Evolutionary conservation across 2,797 vertebrate species (phyloP), one percentile per base, ranked within the genome.

Genomic region (Siniperca undulata): DNA sequence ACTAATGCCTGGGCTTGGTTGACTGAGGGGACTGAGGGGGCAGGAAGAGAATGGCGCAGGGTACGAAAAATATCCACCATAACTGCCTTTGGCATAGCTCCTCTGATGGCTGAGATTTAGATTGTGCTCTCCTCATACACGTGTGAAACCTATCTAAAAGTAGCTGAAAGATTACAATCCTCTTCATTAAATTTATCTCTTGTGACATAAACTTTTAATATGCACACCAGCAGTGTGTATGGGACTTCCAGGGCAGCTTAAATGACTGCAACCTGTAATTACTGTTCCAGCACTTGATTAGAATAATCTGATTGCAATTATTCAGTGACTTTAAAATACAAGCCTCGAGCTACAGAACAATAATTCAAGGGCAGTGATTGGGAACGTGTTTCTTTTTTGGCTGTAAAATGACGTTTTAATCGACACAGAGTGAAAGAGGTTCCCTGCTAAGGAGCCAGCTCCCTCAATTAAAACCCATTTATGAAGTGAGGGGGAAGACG

Each of bases 261-360:
- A 98, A 97, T 97, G 96, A 97, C 96, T 98, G 96, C 97, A 98
- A 98, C 97, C 97, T 98, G 97, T 99, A 99, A 99, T 99, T 99
- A 98, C 97, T 97, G 95, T 96, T 98, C 96, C 97, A 97, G 96
- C 96, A 97, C 97, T 98, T 99, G 97, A 99, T 99, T 99, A 98
- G 97, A 98, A 98, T 99, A 99, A 99, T 99, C 97, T 98, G 97
- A 99, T 99, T 98, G 97, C 97, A 99, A 98, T 99, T 99, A 99
- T 99, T 99, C 97, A 97, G 97, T 97, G 97, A 98, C 98, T 98
- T 99, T 98, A 98, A 97, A 96, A 98, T 98, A 98, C 96, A 98
- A 96, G 98, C 98, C 98, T 93, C 95, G 95, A 99, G 98, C 97
- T 97, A 98, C 96, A 97, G 97, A 97, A 98, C 97, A 99, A 98